Evolutionary conservation across 2,113 vertebrate genomes (phyloP).

Genomic region (Python bivittatus): DNA sequence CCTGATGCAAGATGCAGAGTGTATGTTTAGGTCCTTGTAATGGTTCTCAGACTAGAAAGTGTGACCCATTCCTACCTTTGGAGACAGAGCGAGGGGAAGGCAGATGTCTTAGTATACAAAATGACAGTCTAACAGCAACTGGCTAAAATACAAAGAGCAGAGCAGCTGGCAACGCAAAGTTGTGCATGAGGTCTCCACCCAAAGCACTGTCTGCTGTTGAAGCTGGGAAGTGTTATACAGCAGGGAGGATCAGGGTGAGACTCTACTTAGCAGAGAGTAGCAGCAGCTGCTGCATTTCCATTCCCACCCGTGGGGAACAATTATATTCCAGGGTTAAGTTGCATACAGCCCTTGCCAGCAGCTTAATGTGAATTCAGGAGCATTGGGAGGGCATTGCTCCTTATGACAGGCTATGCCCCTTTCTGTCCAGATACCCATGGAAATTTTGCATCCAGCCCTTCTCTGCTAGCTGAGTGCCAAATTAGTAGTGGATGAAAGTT

Average conservation of each 20-base stretch:
- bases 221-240: neutral
- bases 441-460: conserved; percentile 34
- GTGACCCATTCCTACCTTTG: neutral
- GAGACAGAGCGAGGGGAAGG: too few relatives aligned
- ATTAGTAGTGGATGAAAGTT: conserved; percentile 35
- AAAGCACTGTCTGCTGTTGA: neutral
- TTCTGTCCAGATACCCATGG: conserved; percentile 15
- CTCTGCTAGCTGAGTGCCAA: conserved; percentile 61
- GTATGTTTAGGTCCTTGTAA: neutral
- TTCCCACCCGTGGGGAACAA: conserved; percentile 23
- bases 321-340: conserved; percentile 15
- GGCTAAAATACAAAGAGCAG: neutral
- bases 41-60: neutral
- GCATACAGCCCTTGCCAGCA: conserved; percentile 2
- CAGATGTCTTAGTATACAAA: neutral
- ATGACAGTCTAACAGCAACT: neutral
- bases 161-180: neutral
- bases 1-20: neutral
- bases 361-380: conserved; percentile 1
- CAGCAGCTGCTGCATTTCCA: conserved; percentile 11
- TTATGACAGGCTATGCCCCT: neutral
- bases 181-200: neutral
- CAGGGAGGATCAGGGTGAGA: neutral
- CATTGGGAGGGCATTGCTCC: neutral
- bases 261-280: neutral